Base-by-base conservation (phyloP, 2,797 vertebrate species). In the Gymnoscopelus braueri region DNA sequence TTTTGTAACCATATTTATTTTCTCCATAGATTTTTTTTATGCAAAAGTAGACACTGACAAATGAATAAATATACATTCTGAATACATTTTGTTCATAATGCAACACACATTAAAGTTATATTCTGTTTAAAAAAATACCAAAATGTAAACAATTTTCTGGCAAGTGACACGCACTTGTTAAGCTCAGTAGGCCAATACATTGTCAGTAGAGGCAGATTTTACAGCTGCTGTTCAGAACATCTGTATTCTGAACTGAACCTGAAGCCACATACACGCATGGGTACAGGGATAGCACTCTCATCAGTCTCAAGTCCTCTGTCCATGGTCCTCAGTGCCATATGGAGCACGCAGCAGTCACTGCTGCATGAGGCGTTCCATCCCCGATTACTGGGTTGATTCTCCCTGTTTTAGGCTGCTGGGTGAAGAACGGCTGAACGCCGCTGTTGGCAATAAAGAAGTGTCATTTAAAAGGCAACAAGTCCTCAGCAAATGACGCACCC, bases 401-500 rank as follows among this genome's bases (percentile, higher is more conserved):
- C 52, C 60, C 61, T 57, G 67, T 6, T 3, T 9, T 44, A 44
- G 39, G 7, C 39, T 44, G 39, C 39, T 10, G 9, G 39, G 9
- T 10, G 39, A 44, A 44, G 6, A 44, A 44, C 39, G 39, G 39
- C 39, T 2, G 7, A 9, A 44, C 39, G 39, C 39, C 39, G 39
- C 35, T 5, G 8, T 44, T 44, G 9, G 7, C 39, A 44, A 7
- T 44, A 44, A 44, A 7, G 6, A 44, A 44, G 8, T 8, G 6
- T 35, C 32, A 35, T 35, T 35, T 35, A 6, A 35, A 35, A 35
- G 32, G 32, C 32, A n/a, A 55, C 9, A 39, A 6, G 2, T 49
- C 6, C 60, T 96, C 96, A 99, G 91, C 97, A 97, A 83, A 99
- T 97, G 71, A 95, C 87, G 12, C 98, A 99, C 59, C 96, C 97